Percentiles rank a stretch among this genome's conserved stretches.
Conservation (phyloP, 2,888 invertebrate genomes). For the Trilocha varians region DNA sequence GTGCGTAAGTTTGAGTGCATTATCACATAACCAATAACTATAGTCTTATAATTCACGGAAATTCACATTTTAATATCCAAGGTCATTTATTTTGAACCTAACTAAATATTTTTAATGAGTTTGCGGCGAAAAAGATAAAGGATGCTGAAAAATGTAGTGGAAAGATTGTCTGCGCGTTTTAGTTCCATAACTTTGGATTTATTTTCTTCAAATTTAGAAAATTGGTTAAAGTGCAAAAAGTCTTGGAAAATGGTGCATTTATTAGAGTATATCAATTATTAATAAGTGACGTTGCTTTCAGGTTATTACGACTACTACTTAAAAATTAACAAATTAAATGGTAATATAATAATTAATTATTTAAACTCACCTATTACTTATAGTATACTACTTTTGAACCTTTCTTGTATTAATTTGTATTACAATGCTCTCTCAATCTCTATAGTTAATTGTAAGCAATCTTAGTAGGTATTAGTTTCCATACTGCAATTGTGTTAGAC, state of each 20-base stretch:
- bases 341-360: constrained; percentile 35
- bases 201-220: too few relatives aligned
- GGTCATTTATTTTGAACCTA: too few relatives aligned
- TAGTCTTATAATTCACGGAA: constrained; percentile 5
- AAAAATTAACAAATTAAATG: constrained; percentile 33
- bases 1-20: background rate
- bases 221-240: too few relatives aligned
- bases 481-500: constrained; percentile 51
- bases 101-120: too few relatives aligned
- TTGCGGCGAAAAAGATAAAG: too few relatives aligned
- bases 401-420: constrained; percentile 38
- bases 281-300: constrained; percentile 45
- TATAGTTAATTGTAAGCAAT: constrained; percentile 35
- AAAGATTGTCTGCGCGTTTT: too few relatives aligned
- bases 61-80: too few relatives aligned
- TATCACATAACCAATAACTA: background rate
- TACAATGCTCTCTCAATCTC: constrained; percentile 43
- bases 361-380: constrained; percentile 35
- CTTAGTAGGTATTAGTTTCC: constrained; percentile 34
- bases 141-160: too few relatives aligned
- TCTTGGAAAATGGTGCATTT: too few relatives aligned
- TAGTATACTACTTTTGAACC: constrained; percentile 34
- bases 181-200: too few relatives aligned
- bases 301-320: constrained; percentile 33
- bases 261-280: constrained; percentile 13